A percentile compares a stretch with the other conserved stretches of the same genome.
phyloP scores from a whole-genome alignment of 2,113 vertebrate species.

The Sorex fumeus region DNA sequence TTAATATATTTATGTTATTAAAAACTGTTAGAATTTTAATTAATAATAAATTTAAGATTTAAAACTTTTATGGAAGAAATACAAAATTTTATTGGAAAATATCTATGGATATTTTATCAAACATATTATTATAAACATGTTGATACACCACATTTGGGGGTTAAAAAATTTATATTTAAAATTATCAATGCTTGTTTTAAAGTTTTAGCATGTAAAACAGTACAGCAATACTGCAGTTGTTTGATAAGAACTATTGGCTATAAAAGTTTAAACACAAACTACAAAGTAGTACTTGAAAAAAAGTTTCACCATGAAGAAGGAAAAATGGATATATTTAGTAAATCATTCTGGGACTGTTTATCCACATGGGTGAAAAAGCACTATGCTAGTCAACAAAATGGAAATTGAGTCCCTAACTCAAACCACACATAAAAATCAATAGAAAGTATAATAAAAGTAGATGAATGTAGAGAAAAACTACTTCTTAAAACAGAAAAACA shows the following conservation, averaged over 20 bases:
- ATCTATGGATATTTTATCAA: neutral
- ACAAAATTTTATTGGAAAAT: neutral
- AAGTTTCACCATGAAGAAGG: neutral
- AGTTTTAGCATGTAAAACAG: neutral
- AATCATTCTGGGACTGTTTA: neutral
- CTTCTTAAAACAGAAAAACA: neutral
- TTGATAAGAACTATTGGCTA: neutral
- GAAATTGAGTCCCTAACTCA: conserved; percentile 4
- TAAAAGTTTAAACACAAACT: neutral
- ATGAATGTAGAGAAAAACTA: neutral
- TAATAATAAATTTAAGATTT: conserved; percentile 19
- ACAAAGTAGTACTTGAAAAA: neutral
- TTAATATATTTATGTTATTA: too few species aligned
- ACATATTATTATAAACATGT: neutral
- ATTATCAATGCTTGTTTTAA: neutral
- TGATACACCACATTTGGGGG: neutral
- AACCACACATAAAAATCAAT: neutral
- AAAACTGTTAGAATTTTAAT: too few species aligned
- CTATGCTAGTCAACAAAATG: neutral
- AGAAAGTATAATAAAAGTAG: conserved; percentile 19
- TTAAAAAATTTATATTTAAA: neutral
- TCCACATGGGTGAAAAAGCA: neutral
- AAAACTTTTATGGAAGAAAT: neutral
- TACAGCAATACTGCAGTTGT: neutral
- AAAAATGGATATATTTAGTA: neutral